A percentile compares a stretch with the other conserved stretches of the same genome.
These are phyloP conservation scores for Danionella dracula DNA, from an alignment of 2,797 vertebrate genomes.

Conservation along the genomic window DNA sequence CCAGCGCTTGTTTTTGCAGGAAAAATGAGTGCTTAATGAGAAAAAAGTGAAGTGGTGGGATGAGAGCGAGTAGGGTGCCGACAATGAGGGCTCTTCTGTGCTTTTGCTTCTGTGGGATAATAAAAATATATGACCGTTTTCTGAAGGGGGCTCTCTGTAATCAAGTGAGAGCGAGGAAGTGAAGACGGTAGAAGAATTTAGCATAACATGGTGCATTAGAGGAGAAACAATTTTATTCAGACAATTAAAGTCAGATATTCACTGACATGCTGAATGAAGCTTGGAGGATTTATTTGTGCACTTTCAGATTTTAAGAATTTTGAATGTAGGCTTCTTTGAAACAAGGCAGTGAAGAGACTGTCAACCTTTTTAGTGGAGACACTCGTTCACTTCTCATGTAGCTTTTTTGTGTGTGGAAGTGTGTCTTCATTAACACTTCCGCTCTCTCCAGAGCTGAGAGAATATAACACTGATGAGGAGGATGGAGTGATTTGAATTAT, in stretches of 20 bases:
- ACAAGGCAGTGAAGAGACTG: constrained; percentile 14
- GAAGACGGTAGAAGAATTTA: constrained; percentile 1
- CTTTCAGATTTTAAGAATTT: not conserved
- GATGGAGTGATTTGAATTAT: constrained; percentile 27
- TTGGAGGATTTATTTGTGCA: not conserved
- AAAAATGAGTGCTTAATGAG: constrained; percentile 37
- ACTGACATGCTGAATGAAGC: not conserved
- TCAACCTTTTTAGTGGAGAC: constrained; percentile 21
- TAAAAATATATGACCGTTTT: constrained; percentile 29
- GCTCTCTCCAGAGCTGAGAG: not conserved
- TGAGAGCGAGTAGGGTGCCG: constrained; percentile 28
- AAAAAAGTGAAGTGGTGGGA: constrained; percentile 24
- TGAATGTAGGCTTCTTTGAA: constrained; percentile 22
- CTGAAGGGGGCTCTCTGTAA: constrained; percentile 33
- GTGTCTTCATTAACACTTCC: constrained; percentile 31
- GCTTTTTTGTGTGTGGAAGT: not conserved
- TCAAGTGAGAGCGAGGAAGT: constrained; percentile 16
- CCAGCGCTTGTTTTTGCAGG: constrained; percentile 32
- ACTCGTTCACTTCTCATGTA: constrained; percentile 24
- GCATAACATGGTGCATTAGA: not conserved
- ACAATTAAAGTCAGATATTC: constrained; percentile 1
- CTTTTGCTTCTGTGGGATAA: constrained; percentile 11
- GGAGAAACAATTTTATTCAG: not conserved
- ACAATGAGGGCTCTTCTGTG: constrained; percentile 11
- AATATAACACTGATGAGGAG: constrained; percentile 33